Evolutionary conservation across 2,888 invertebrate species (phyloP).

Genomic region (Seira musarum): DNA sequence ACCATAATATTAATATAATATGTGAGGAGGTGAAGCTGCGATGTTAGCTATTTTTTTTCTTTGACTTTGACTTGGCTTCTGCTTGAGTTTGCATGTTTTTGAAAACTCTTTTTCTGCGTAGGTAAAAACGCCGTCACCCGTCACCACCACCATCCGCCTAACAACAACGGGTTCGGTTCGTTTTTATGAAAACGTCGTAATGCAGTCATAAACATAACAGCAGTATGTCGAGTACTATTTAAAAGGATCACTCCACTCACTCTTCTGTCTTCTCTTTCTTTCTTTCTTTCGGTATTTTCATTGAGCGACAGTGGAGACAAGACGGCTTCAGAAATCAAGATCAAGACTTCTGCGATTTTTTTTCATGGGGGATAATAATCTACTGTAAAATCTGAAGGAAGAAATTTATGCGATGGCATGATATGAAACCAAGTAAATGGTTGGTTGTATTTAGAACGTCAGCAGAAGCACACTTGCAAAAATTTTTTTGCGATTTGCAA

Average conservation of each 20-base stretch:
- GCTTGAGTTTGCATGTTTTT: constrained; percentile 18
- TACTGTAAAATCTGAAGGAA: background rate
- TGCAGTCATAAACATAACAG: background rate
- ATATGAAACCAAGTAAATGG: background rate
- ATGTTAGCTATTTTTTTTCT: background rate
- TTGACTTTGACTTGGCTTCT: constrained; percentile 6
- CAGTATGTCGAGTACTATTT: background rate
- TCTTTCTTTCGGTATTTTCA: too few relatives aligned
- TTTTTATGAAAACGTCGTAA: constrained; percentile 11
- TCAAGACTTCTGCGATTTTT: constrained; percentile 1
- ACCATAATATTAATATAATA: constrained; percentile 11
- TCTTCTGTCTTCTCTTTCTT: background rate
- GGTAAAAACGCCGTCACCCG: constrained; percentile 10
- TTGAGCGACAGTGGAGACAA: constrained; percentile 24
- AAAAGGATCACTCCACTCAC: constrained; percentile 11
- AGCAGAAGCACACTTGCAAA: background rate
- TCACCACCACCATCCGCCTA: constrained; percentile 25
- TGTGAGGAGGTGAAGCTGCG: constrained; percentile 4
- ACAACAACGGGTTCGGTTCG: constrained; percentile 32
- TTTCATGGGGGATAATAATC: background rate
- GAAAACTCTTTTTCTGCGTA: constrained; percentile 9
- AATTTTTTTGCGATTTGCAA: constrained; percentile 1
- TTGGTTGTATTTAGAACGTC: background rate
- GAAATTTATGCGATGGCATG: constrained; percentile 6
- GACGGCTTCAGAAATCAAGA: constrained; percentile 28